phyloP scores from a whole-genome alignment of 2,888 invertebrate genomes.

The Drosophila anomelani region DNA sequence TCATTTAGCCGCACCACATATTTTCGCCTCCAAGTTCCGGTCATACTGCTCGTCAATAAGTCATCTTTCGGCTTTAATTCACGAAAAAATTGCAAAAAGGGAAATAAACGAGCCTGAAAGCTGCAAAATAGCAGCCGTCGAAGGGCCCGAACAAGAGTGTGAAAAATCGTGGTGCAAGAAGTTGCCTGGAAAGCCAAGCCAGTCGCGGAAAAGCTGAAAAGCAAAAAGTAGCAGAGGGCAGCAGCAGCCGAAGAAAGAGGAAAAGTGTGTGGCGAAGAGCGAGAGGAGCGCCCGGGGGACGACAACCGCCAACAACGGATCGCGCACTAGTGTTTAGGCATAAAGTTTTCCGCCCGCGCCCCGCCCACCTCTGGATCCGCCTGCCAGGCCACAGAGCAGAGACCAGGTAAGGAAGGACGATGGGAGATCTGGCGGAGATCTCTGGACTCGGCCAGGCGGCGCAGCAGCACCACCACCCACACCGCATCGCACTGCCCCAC shows the following conservation, averaged over 20 bases:
- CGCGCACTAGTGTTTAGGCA: slow-evolving; percentile 62
- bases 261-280: slow-evolving; percentile 7
- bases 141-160: slow-evolving; percentile 13
- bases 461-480: slow-evolving; percentile 19
- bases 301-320: slow-evolving; percentile 42
- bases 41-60: slow-evolving; percentile 67
- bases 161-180: not conserved
- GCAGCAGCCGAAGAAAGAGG: slow-evolving; percentile 28
- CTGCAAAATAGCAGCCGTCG: slow-evolving; percentile 36
- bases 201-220: slow-evolving; percentile 22
- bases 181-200: slow-evolving; percentile 8
- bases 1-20: not conserved
- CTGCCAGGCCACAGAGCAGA: slow-evolving; percentile 26
- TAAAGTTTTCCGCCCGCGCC: slow-evolving; percentile 56
- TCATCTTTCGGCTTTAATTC: slow-evolving; percentile 78
- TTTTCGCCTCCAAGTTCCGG: slow-evolving; percentile 14
- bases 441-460: slow-evolving; percentile 29
- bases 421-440: slow-evolving; percentile 10
- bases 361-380: slow-evolving; percentile 51
- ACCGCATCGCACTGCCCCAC: slow-evolving; percentile 11
- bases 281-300: slow-evolving; percentile 21
- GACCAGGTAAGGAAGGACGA: slow-evolving; percentile 27
- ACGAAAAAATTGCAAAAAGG: slow-evolving; percentile 61
- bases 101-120: slow-evolving; percentile 13
- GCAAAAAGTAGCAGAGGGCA: not conserved